A percentile compares a stretch with the other conserved stretches of the same genome.
phyloP scores from a whole-genome alignment of 1,140 invertebrate species.

The Zaprionus capensis region DNA sequence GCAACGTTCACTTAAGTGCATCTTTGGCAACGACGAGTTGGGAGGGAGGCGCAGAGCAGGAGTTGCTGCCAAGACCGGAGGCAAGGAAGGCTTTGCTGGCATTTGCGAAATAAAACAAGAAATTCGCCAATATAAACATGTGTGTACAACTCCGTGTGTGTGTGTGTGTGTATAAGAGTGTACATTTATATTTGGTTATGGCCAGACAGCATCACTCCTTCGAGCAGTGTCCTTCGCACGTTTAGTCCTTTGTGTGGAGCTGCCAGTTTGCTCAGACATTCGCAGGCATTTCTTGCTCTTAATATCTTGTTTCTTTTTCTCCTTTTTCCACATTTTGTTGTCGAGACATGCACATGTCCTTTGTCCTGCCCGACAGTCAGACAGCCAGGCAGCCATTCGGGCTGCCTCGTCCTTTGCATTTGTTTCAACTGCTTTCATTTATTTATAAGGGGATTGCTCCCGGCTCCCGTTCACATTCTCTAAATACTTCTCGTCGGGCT shows the following conservation, averaged over 20 bases:
- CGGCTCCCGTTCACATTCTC: constrained; percentile 23
- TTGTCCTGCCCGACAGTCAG: constrained; percentile 46
- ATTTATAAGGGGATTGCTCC: constrained; percentile 71
- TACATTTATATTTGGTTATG: constrained; percentile 58
- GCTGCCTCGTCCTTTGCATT: constrained; percentile 66
- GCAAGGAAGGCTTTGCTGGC: constrained; percentile 56
- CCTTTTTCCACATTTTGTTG: constrained; percentile 53
- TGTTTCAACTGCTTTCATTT: constrained; percentile 74
- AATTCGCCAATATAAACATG: constrained; percentile 43
- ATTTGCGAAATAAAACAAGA: constrained; percentile 80
- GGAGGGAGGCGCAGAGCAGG: not conserved
- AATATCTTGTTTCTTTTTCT: constrained; percentile 76
- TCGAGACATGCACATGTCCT: constrained; percentile 70
- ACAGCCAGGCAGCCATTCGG: constrained; percentile 37
- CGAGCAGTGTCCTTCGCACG: constrained; percentile 70
- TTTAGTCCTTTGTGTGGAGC: constrained; percentile 42
- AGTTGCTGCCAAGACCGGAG: not conserved
- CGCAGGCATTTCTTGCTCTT: constrained; percentile 68
- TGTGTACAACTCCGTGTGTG: not conserved
- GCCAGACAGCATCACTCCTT: constrained; percentile 79
- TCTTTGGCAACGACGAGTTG: constrained; percentile 58
- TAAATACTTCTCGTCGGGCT: constrained; percentile 65
- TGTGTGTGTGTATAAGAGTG: constrained; percentile 34
- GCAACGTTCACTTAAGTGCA: constrained; percentile 54
- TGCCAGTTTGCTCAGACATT: constrained; percentile 43